Evolutionary conservation across 2,888 invertebrate genomes (phyloP).

Genomic region (Hecatera dysodea): DNA sequence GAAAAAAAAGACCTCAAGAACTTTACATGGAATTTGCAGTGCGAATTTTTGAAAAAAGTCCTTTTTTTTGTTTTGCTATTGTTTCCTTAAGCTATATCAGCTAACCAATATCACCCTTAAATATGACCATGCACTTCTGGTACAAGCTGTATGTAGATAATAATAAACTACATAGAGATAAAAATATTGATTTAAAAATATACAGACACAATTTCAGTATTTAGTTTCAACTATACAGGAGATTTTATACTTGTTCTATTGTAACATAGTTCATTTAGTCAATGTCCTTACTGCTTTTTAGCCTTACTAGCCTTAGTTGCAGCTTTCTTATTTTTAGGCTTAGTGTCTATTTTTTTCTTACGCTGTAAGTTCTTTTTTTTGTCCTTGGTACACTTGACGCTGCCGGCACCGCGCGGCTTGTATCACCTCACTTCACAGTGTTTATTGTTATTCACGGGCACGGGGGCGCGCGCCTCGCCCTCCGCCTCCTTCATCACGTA

Average conservation of each 20-base stretch:
- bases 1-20: too few relatives aligned
- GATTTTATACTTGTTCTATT: slow-evolving; percentile 72
- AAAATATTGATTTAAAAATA: slow-evolving; percentile 76
- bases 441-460: slow-evolving; percentile 92
- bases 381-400: slow-evolving; percentile 58
- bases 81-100: too few relatives aligned
- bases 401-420: slow-evolving; percentile 70
- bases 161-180: slow-evolving; percentile 78
- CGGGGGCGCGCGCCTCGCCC: slow-evolving; percentile 66
- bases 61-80: too few relatives aligned
- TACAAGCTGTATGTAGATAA: slow-evolving; percentile 65
- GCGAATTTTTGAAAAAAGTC: too few relatives aligned
- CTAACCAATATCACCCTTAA: too few relatives aligned
- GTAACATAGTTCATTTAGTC: slow-evolving; percentile 55
- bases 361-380: slow-evolving; percentile 46
- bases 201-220: slow-evolving; percentile 78
- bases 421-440: slow-evolving; percentile 98
- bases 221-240: slow-evolving; percentile 75
- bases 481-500: slow-evolving; percentile 91
- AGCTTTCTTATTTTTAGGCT: slow-evolving; percentile 47
- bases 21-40: too few relatives aligned
- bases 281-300: slow-evolving; percentile 47
- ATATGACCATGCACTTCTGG: too few relatives aligned
- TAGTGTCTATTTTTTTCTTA: slow-evolving; percentile 44
- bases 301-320: slow-evolving; percentile 32